Percentiles rank a stretch among this genome's conserved stretches.
Conservation (phyloP, 2,113 vertebrate species). For the Mirza zaza region DNA sequence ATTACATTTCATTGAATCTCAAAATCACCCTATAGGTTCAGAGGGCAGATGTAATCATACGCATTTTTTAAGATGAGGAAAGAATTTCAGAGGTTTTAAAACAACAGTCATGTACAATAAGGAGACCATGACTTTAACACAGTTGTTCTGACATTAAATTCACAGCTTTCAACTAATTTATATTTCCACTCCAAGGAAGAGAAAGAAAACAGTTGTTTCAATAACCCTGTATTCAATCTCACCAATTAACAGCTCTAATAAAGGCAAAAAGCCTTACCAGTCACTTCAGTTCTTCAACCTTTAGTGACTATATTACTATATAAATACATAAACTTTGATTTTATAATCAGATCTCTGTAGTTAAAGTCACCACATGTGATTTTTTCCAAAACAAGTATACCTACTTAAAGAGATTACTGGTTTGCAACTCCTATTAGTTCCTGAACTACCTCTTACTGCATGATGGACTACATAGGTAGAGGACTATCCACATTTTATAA, state of each 20-base stretch:
- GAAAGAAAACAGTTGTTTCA: not conserved
- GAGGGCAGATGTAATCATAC: not conserved
- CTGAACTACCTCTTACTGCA: not conserved
- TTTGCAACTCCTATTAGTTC: not conserved
- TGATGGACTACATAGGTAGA: not conserved
- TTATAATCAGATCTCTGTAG: not conserved
- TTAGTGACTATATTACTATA: not conserved
- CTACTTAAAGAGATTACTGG: not conserved
- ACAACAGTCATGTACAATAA: not conserved
- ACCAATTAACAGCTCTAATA: not conserved
- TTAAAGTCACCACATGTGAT: not conserved
- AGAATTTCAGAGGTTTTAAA: not conserved
- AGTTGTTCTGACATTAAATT: not conserved
- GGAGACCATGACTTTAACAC: not conserved
- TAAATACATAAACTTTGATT: not conserved
- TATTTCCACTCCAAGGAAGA: not conserved
- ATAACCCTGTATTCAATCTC: not conserved
- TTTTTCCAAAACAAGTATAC: not conserved
- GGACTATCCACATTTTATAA: not conserved
- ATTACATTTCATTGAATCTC: not conserved
- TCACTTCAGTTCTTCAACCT: not conserved
- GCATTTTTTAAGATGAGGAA: constrained; percentile 7
- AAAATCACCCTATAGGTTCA: not conserved
- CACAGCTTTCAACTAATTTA: not conserved
- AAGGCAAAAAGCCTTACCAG: not conserved